Conservation (phyloP, 1,140 invertebrate genomes). For the Drosophila guanche region DNA sequence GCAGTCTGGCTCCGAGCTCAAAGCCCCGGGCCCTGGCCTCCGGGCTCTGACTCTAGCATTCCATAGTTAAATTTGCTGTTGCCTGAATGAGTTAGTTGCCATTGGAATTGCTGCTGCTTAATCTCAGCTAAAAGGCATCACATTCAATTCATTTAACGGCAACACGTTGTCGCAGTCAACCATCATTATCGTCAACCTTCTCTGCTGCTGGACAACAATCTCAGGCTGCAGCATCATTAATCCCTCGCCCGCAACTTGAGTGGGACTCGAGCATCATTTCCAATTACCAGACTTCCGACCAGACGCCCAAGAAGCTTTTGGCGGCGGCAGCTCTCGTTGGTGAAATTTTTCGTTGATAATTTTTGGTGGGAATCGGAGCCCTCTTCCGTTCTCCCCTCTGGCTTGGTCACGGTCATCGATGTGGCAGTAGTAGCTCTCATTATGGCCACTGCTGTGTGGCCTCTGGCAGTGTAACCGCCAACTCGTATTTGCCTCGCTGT, state of each 20-base stretch:
- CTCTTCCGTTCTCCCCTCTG: conserved; percentile 14
- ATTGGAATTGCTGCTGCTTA: conserved; percentile 25
- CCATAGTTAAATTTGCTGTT: conserved; percentile 32
- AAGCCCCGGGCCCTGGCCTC: conserved; percentile 5
- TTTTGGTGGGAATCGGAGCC: conserved; percentile 27
- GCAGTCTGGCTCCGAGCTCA: conserved; percentile 1
- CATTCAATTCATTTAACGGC: conserved; percentile 69
- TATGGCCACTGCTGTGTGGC: conserved; percentile 44
- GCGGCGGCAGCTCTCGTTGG: conserved; percentile 14
- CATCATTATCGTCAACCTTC: conserved; percentile 39
- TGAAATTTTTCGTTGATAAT: conserved; percentile 45
- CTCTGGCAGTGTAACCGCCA: conserved; percentile 49
- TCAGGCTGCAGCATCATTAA: conserved; percentile 53
- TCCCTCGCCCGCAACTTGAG: conserved; percentile 55
- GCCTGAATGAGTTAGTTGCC: no score
- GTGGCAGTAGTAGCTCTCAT: conserved; percentile 52
- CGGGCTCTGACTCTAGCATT: conserved; percentile 24
- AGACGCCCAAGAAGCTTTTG: conserved; percentile 16
- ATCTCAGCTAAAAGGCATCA: conserved; percentile 56
- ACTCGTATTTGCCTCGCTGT: conserved; percentile 56
- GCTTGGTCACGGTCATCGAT: conserved; percentile 56
- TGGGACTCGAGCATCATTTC: conserved; percentile 73
- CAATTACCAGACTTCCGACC: conserved; percentile 56
- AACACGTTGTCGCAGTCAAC: conserved; percentile 55
- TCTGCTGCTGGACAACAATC: conserved; percentile 18